Evolutionary conservation across 1,140 invertebrate species (phyloP), one percentile per base, ranked within the genome.

Genomic region (Trypoxylus dichotomus): DNA sequence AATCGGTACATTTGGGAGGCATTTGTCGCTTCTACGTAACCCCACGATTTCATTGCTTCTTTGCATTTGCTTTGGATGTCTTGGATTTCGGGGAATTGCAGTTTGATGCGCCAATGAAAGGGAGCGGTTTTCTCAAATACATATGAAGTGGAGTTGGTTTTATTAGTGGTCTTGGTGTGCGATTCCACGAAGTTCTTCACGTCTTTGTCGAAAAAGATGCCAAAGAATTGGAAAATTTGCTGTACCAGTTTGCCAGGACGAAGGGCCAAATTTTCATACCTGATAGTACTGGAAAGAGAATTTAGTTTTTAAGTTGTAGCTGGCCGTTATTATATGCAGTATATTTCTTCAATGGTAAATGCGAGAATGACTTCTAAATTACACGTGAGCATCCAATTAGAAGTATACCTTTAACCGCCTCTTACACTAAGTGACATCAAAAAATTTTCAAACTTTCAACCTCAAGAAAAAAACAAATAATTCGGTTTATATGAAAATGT

Each of bases 231-330:
- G 76, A 95, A 91, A 3, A 97, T 85, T 21, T 92, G 88, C 79
- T 92, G 88, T 2, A 91, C 90, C n/a, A 91, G 89, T 73, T 86
- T 87, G 83, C 93, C 93, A 0, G 94, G 93, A 82, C 94, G 90
- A 10, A 95, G 82, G 0, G 94, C 94, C 15, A 97, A 85, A 84
- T 97, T 95, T 87, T 97, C 95, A 84, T 96, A 97, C 0, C 95
- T 90, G 24, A 96, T 84, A 21, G 91, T 92, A 86, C 94, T 96
- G 32, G 32, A 37, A 86, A 2, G 88, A 82, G 73, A 78, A 15
- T 37, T 37, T 37, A 7, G 32, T 37, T 37, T 37, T 37, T 37
- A 37, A n/a, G 32, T 37, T 7, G 5, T 37, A 37, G 32, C 5
- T 37, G 32, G 7, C 29, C 2, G 29, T 32, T 32, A 7, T 32